Evolutionary conservation across 2,888 invertebrate species (phyloP).

Genomic region (Ochropleura leucogaster): DNA sequence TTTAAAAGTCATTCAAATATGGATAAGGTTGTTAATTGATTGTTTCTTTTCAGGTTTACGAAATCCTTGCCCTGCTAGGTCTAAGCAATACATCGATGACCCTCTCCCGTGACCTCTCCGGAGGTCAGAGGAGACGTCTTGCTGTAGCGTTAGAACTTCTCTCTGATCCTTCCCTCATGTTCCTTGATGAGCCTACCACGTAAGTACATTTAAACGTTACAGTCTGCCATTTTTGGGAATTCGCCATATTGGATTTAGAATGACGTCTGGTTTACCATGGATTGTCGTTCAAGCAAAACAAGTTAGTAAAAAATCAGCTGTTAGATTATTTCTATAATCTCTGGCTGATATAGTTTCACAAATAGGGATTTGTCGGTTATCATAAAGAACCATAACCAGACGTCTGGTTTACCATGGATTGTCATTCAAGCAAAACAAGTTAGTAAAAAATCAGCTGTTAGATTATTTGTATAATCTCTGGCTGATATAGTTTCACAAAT

Average conservation of each 20-base stretch:
- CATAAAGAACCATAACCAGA: no score
- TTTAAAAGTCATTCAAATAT: not conserved
- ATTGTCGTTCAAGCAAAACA: no score
- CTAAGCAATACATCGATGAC: constrained; percentile 93
- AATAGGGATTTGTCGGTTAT: not conserved
- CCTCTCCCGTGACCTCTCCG: constrained; percentile 93
- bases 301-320: no score
- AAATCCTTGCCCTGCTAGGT: constrained; percentile 93
- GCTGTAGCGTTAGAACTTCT: constrained; percentile 96
- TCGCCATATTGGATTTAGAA: no score
- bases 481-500: not conserved
- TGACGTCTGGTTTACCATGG: no score
- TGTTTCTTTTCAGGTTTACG: constrained; percentile 91
- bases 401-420: no score
- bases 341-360: no score
- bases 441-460: no score
- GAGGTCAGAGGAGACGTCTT: constrained; percentile 96
- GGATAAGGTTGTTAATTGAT: not conserved
- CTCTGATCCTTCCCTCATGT: constrained; percentile 96
- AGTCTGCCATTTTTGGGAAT: no score
- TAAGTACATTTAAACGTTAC: constrained; percentile 76
- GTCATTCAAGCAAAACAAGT: no score
- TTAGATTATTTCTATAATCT: no score
- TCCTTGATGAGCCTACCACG: constrained; percentile 97
- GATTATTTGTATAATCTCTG: no score